Evolutionary conservation across 2,113 vertebrate species (phyloP).

Genomic region (Hydrolagus affinis): DNA sequence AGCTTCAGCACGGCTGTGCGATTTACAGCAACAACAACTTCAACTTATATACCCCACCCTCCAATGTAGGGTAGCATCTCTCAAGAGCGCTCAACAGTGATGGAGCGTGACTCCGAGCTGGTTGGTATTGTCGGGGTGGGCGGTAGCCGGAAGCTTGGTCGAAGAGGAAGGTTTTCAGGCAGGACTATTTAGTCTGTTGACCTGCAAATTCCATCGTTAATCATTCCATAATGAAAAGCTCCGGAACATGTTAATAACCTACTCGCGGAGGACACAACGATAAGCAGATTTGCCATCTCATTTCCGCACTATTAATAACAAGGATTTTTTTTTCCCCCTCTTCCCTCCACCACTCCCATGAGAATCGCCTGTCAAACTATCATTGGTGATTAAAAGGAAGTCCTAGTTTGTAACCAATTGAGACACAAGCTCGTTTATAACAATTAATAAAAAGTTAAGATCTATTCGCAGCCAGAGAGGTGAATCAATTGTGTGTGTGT

Average conservation of each 20-base stretch:
- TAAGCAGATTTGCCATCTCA: not conserved
- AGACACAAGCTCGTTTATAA: not conserved
- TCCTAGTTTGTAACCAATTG: not conserved
- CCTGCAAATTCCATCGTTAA: not conserved
- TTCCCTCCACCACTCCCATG: too few relatives aligned
- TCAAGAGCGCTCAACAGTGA: too few relatives aligned
- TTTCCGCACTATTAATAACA: not conserved
- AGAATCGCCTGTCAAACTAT: not conserved
- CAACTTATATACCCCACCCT: too few relatives aligned
- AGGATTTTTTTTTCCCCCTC: not conserved
- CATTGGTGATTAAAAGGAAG: too few relatives aligned
- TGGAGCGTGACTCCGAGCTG: too few relatives aligned
- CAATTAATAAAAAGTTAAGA: not conserved
- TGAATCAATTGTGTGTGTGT: not conserved
- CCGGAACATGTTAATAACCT: not conserved
- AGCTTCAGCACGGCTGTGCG: not conserved
- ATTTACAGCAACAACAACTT: not conserved
- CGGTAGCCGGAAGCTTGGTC: too few relatives aligned
- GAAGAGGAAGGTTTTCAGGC: too few relatives aligned
- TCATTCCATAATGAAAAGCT: not conserved
- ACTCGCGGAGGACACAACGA: not conserved
- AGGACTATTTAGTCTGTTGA: not conserved
- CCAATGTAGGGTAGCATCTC: too few relatives aligned
- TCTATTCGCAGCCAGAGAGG: not conserved
- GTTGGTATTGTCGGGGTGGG: too few relatives aligned